These are phyloP conservation scores for Phyllotreta cruciferae DNA, from an alignment of 2,888 invertebrate genomes.

Conservation along the genomic window DNA sequence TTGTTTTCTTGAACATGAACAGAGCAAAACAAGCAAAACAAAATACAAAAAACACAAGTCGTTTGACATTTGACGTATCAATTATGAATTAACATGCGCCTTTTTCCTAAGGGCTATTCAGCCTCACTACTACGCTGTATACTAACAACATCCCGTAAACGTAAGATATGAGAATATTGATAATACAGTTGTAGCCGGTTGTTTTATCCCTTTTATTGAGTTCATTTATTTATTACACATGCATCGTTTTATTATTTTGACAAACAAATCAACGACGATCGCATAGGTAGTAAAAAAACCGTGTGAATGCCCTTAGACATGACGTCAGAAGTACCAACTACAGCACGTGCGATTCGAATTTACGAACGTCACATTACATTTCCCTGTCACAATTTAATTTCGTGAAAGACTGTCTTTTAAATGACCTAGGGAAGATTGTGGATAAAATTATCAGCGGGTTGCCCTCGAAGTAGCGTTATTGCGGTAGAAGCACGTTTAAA, in stretches of 20 bases:
- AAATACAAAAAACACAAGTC: background rate
- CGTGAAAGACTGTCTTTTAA: slow-evolving; percentile 59
- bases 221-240: too few species aligned
- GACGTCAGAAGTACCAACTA: slow-evolving; percentile 7
- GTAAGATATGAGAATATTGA: too few species aligned
- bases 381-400: slow-evolving; percentile 25
- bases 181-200: background rate
- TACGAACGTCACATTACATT: slow-evolving; percentile 11
- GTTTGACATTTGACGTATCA: too few species aligned
- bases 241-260: too few species aligned
- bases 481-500: slow-evolving; percentile 30
- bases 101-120: too few species aligned
- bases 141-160: too few species aligned
- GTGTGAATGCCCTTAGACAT: background rate
- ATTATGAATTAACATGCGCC: too few species aligned
- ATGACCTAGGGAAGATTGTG: slow-evolving; percentile 56
- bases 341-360: slow-evolving; percentile 10
- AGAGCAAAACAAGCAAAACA: background rate
- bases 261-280: too few species aligned
- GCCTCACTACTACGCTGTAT: too few species aligned
- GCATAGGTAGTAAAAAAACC: too few species aligned
- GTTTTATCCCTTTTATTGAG: too few species aligned
- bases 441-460: slow-evolving; percentile 42
- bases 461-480: slow-evolving; percentile 48
- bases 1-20: background rate